A percentile compares a stretch with the other conserved stretches of the same genome.
Conservation (phyloP, 1,140 invertebrate genomes). For the Dolichoris vasculosae region DNA sequence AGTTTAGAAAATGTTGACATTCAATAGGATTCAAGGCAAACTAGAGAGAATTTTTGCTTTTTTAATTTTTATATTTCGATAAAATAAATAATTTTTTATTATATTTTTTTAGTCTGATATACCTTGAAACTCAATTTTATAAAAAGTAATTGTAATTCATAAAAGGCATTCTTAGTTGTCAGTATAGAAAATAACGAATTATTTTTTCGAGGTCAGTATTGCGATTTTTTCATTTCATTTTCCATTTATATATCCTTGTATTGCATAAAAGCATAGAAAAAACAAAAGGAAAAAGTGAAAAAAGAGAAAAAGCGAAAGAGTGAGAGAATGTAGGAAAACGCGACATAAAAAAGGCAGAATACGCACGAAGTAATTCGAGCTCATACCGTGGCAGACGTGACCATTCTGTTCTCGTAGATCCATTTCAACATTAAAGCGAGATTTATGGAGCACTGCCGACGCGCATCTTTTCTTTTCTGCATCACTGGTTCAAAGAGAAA, state of each 20-base stretch:
- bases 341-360: constrained; percentile 9
- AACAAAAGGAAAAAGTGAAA: not conserved
- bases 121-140: not conserved
- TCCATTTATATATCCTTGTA: constrained; percentile 51
- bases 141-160: constrained; percentile 24
- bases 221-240: constrained; percentile 48
- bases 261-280: not conserved
- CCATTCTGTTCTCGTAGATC: constrained; percentile 69
- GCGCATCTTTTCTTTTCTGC: not conserved
- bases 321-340: not conserved
- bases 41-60: no score
- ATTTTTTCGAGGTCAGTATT: constrained; percentile 50
- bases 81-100: not conserved
- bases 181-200: constrained; percentile 53
- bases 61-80: not conserved
- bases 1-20: no score
- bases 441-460: constrained; percentile 71
- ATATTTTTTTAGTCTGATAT: not conserved
- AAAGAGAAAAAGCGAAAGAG: not conserved
- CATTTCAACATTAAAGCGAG: constrained; percentile 72
- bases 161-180: not conserved
- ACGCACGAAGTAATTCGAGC: constrained; percentile 32
- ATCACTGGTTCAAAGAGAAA: no score
- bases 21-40: no score
- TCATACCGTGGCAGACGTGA: constrained; percentile 61